Evolutionary conservation across 2,888 invertebrate genomes (phyloP), one percentile per base, ranked within the genome.

Genomic region (Hirtodrosophila trivittata): DNA sequence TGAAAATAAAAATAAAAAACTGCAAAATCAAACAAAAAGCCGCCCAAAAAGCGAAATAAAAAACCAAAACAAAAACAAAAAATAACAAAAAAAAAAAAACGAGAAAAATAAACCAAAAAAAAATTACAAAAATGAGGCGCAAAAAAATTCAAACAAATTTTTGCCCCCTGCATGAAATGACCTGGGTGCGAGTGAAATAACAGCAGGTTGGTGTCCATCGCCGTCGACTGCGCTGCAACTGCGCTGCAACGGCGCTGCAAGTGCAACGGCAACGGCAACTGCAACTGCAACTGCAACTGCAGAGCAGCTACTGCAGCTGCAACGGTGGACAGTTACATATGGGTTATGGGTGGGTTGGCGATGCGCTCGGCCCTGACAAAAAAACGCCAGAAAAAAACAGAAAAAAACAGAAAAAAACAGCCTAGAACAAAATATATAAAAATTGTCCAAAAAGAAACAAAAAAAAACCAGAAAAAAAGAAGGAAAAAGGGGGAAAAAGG

Each of bases 141-240:
- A 77, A 67, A 54, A 77, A 67, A 81, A 78, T 66, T 76, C 73
- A 77, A 77, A 76, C 69, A 70, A 57, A 57, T 72, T 55, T 49
- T 39, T 12, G 49, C 37, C 30, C 12, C 60, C 56, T 57, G 49
- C 46, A 66, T 54, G 55, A 49, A 47, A 56, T 38, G 77, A 55
- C 77, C 69, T 86, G 87, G 82, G 89, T 86, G 88, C 85, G 88
- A 88, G 89, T 85, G 88, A 88, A 88, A 89, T 88, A 88, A 88
- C 88, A 88, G 77, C 80, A 82, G 81, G 49, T 68, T 57, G 62
- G 50, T 66, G 75, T 57, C 65, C 62, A 41, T 9, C 5, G 37
- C 16, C 39, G 16, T 26, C 59, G 62, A 54, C 76, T 51, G 66
- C 56, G 47, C 55, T 55, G 69, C 32, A 10, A 12, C 42, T 38